phyloP scores from a whole-genome alignment of 2,113 vertebrate species.

The Aegypius monachus region DNA sequence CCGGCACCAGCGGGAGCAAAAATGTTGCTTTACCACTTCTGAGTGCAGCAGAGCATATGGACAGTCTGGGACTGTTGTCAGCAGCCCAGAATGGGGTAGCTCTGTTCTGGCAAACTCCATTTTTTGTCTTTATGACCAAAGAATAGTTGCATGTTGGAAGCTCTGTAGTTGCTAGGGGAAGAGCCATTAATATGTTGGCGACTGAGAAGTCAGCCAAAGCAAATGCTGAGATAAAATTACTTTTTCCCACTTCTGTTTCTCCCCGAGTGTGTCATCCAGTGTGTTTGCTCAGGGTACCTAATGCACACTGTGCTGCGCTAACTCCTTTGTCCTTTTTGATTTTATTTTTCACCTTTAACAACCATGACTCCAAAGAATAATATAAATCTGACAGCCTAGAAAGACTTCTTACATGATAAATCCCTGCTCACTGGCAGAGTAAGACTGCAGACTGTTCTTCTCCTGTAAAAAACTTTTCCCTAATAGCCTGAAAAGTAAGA shows the following conservation, averaged over 20 bases:
- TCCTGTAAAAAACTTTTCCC: neutral
- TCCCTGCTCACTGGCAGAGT: neutral
- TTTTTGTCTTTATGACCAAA: conserved; percentile 60
- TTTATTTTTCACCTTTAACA: conserved; percentile 42
- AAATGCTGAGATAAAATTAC: conserved; percentile 60
- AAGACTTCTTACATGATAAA: neutral
- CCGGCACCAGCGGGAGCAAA: conserved; percentile 56
- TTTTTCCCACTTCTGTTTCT: conserved; percentile 37
- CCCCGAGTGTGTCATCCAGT: neutral
- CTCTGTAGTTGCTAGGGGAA: conserved; percentile 63
- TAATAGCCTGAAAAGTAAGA: neutral
- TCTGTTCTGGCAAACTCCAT: conserved; percentile 32
- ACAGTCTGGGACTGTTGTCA: conserved; percentile 62
- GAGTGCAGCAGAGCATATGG: conserved; percentile 68
- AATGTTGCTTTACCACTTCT: conserved; percentile 66
- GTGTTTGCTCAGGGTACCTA: conserved; percentile 4
- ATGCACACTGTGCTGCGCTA: neutral
- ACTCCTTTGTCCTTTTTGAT: conserved; percentile 41
- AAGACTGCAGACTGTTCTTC: neutral
- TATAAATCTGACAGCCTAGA: neutral
- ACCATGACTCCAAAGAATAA: neutral
- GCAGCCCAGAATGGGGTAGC: conserved; percentile 60
- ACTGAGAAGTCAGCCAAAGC: conserved; percentile 58
- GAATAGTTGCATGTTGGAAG: conserved; percentile 58
- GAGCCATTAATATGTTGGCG: conserved; percentile 46